These are phyloP conservation scores for Xestoiulus laeticollis DNA, from an alignment of 2,888 invertebrate species.

Conservation along the genomic window DNA sequence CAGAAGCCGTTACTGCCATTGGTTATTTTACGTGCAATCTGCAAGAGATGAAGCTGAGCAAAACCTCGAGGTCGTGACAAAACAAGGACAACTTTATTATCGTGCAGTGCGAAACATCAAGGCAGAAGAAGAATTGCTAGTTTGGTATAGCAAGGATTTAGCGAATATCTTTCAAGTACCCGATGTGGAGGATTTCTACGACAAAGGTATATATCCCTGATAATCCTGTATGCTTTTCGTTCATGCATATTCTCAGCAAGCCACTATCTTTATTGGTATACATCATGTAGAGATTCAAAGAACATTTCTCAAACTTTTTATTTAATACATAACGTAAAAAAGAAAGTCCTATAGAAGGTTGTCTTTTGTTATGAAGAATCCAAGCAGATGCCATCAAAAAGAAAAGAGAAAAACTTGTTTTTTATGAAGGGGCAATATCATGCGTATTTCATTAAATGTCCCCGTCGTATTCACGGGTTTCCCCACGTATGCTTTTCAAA, in stretches of 20 bases:
- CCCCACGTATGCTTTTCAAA: conserved; percentile 38
- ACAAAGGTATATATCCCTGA: conserved; percentile 54
- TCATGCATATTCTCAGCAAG: background rate
- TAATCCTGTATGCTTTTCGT: background rate
- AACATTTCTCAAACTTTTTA: background rate
- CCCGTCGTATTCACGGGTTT: background rate
- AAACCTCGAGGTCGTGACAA: conserved; percentile 63
- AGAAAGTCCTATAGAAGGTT: background rate
- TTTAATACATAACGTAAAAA: background rate
- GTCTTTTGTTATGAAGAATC: background rate
- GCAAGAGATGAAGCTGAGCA: conserved; percentile 63
- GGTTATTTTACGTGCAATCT: conserved; percentile 64
- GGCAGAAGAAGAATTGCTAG: conserved; percentile 62
- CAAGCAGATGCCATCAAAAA: background rate
- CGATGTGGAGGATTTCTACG: conserved; percentile 55
- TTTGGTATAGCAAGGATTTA: conserved; percentile 64
- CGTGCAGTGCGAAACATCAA: conserved; percentile 61
- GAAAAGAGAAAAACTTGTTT: background rate
- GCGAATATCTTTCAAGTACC: conserved; percentile 61
- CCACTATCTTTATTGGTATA: background rate
- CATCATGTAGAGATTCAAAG: background rate
- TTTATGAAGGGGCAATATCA: background rate
- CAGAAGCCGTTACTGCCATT: conserved; percentile 57
- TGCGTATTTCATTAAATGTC: background rate
- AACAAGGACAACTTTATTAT: conserved; percentile 62